These are phyloP conservation scores for Crossocerus cetratus DNA, from an alignment of 2,888 invertebrate species.

Conservation along the genomic window DNA sequence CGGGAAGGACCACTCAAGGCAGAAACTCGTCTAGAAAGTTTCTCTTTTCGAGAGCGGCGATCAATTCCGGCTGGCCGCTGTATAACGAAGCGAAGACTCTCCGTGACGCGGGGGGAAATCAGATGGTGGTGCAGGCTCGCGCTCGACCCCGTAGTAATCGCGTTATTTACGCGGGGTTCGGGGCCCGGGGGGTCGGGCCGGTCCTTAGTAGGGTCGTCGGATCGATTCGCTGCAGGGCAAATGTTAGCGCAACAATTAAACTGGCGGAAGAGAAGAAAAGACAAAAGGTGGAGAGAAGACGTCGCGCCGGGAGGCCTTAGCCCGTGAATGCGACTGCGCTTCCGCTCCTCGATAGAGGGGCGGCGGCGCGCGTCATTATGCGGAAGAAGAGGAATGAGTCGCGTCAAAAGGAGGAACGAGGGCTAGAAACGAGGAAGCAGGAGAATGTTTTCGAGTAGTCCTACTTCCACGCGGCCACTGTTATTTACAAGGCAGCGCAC, in stretches of 20 bases:
- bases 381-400: conserved; percentile 59
- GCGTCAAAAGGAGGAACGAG: conserved; percentile 56
- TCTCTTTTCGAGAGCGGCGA: background rate
- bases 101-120: conserved; percentile 14
- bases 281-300: conserved; percentile 41
- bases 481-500: conserved; percentile 52
- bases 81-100: background rate
- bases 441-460: conserved; percentile 61
- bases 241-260: conserved; percentile 62
- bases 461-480: conserved; percentile 60
- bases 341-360: conserved; percentile 46
- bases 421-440: conserved; percentile 42
- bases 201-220: conserved; percentile 3
- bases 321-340: conserved; percentile 52
- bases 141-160: background rate
- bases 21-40: background rate
- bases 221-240: conserved; percentile 55
- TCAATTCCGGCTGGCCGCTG: no score
- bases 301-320: conserved; percentile 29
- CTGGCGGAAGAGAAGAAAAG: conserved; percentile 48
- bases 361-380: conserved; percentile 56
- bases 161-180: background rate
- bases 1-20: background rate
- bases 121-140: conserved; percentile 41
- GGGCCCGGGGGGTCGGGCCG: conserved; percentile 38